A percentile compares a stretch with the other conserved stretches of the same genome.
phyloP scores from a whole-genome alignment of 2,888 invertebrate genomes.

The Malacosoma neustria region DNA sequence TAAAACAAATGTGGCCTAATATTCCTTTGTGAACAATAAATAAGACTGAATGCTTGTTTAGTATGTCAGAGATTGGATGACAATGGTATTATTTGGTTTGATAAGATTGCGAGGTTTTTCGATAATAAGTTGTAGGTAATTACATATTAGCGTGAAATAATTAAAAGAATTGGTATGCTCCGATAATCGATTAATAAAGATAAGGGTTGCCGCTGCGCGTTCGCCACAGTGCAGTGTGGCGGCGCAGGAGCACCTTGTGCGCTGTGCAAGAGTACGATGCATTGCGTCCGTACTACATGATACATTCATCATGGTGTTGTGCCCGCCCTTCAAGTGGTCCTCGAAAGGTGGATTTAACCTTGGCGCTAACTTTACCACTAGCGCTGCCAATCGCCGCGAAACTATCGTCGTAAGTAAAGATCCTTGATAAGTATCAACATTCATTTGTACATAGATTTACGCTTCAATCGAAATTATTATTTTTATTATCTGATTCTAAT shows the following conservation, averaged over 20 bases:
- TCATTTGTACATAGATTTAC: too few relatives aligned
- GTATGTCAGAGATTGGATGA: constrained; percentile 37
- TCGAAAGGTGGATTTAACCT: constrained; percentile 55
- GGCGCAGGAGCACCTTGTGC: constrained; percentile 57
- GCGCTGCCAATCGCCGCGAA: constrained; percentile 29
- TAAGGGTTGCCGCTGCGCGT: constrained; percentile 49
- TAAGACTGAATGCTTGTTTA: neutral
- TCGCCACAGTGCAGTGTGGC: constrained; percentile 36
- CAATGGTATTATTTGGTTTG: constrained; percentile 45
- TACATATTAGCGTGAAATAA: constrained; percentile 60
- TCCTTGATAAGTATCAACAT: too few relatives aligned
- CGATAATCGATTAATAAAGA: constrained; percentile 59
- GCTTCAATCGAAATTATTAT: too few relatives aligned
- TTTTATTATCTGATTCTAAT: too few relatives aligned
- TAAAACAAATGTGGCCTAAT: too few relatives aligned
- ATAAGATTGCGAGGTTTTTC: constrained; percentile 64
- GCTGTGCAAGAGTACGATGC: constrained; percentile 4
- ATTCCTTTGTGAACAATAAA: too few relatives aligned
- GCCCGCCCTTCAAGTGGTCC: constrained; percentile 59
- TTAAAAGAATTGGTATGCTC: constrained; percentile 67
- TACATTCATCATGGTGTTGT: constrained; percentile 48
- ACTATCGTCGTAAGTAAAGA: constrained; percentile 60
- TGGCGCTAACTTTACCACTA: constrained; percentile 24
- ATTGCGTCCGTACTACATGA: constrained; percentile 5
- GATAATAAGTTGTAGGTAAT: constrained; percentile 58